Conservation (phyloP, 2,888 invertebrate species). For the Chaetogeoica ovagalla region DNA sequence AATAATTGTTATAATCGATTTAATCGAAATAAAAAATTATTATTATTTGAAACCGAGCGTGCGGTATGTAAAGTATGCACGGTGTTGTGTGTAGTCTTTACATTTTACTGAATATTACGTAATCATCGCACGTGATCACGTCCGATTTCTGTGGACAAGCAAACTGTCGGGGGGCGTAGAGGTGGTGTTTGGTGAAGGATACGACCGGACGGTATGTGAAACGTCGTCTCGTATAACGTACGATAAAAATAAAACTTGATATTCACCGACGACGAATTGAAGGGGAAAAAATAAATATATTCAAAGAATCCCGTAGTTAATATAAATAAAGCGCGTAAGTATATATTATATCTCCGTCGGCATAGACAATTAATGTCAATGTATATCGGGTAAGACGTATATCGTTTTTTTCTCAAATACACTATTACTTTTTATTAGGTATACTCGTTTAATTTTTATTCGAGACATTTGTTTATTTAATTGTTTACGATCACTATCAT, state of each 20-base stretch:
- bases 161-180: not conserved
- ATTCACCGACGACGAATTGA: not conserved
- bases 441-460: constrained; percentile 7
- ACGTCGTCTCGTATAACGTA: not conserved
- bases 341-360: not conserved
- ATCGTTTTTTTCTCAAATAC: not conserved
- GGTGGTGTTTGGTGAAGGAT: not conserved
- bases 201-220: constrained; percentile 4
- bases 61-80: too few relatives aligned
- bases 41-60: too few relatives aligned
- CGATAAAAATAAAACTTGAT: constrained; percentile 17
- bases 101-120: too few relatives aligned
- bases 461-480: constrained; percentile 15
- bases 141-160: not conserved
- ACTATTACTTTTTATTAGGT: constrained; percentile 44
- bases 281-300: too few relatives aligned
- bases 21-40: too few relatives aligned
- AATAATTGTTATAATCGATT: too few relatives aligned
- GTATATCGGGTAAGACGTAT: constrained; percentile 11
- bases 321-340: too few relatives aligned
- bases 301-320: constrained; percentile 28
- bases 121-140: not conserved
- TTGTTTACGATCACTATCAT: constrained; percentile 21
- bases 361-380: constrained; percentile 11
- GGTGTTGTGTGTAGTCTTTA: too few relatives aligned